Percentiles rank a stretch among this genome's conserved stretches.
Conservation (phyloP, 2,113 vertebrate species). For the Triplophysa dalaica region DNA sequence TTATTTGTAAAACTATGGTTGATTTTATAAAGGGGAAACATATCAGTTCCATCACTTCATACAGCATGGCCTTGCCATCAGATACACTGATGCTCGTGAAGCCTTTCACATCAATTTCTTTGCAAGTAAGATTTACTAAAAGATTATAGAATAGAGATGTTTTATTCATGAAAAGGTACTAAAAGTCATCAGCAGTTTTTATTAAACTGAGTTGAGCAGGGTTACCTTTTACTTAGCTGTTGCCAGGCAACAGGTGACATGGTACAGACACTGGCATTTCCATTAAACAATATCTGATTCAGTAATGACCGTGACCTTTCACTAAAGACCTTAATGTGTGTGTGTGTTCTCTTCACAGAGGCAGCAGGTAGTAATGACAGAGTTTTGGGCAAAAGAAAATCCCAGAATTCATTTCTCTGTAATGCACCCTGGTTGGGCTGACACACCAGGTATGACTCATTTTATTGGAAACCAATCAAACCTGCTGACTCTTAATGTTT, state of each 20-base stretch:
- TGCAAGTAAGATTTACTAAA: neutral
- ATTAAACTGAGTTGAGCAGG: constrained; percentile 6
- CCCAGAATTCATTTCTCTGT: constrained; percentile 76
- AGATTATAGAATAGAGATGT: neutral
- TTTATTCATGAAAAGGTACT: constrained; percentile 13
- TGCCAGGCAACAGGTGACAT: constrained; percentile 54
- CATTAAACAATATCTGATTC: constrained; percentile 27
- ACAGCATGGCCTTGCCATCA: neutral
- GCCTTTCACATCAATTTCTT: neutral
- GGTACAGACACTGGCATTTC: constrained; percentile 4
- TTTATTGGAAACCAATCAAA: neutral
- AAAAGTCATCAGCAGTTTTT: constrained; percentile 18
- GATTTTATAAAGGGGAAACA: too few relatives aligned
- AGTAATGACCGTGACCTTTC: constrained; percentile 54
- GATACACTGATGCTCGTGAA: neutral
- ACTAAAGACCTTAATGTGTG: constrained; percentile 24
- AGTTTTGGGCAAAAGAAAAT: constrained; percentile 74
- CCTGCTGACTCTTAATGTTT: neutral
- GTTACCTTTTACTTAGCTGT: constrained; percentile 33
- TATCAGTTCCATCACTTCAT: neutral
- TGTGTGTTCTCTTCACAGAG: constrained; percentile 66
- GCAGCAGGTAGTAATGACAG: constrained; percentile 82
- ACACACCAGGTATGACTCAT: constrained; percentile 75
- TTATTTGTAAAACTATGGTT: too few relatives aligned
- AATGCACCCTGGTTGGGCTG: constrained; percentile 80